phyloP scores from a whole-genome alignment of 2,888 invertebrate genomes.

The Aquatica leii region DNA sequence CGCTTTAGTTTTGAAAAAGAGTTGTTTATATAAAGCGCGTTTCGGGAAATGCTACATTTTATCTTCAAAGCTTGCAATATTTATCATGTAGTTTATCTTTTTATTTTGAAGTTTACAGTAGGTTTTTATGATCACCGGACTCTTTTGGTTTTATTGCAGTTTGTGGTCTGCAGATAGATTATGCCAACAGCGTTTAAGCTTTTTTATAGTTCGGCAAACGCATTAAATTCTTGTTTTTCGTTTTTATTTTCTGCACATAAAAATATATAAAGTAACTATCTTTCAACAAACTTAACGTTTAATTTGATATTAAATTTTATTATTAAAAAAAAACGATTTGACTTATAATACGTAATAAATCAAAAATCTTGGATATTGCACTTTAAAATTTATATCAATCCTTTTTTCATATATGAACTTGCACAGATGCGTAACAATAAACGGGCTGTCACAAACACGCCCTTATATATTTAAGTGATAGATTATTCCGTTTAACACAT shows the following conservation, averaged over 20 bases:
- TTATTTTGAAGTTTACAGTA: conserved; percentile 34
- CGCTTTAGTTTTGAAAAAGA: neutral
- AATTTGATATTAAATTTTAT: neutral
- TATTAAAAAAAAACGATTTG: conserved; percentile 5
- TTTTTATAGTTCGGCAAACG: conserved; percentile 31
- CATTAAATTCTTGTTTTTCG: conserved; percentile 25
- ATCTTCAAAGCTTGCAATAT: conserved; percentile 25
- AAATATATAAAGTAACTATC: conserved; percentile 22
- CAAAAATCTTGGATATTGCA: conserved; percentile 33
- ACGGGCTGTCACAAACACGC: conserved; percentile 35
- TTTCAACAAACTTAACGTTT: conserved; percentile 13
- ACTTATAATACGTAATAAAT: conserved; percentile 32
- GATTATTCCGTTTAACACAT: conserved; percentile 19
- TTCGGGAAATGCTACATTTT: conserved; percentile 15
- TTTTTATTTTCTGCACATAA: conserved; percentile 17
- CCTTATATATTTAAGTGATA: conserved; percentile 28
- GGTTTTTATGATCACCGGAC: conserved; percentile 32
- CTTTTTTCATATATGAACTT: conserved; percentile 33
- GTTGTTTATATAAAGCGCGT: neutral
- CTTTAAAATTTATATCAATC: conserved; percentile 36
- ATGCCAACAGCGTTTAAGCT: conserved; percentile 32
- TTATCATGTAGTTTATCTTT: conserved; percentile 27
- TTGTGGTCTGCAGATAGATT: conserved; percentile 31
- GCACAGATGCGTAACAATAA: conserved; percentile 37
- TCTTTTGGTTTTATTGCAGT: conserved; percentile 30